phyloP scores from a whole-genome alignment of 2,797 vertebrate species.

The Rachycentron canadum region DNA sequence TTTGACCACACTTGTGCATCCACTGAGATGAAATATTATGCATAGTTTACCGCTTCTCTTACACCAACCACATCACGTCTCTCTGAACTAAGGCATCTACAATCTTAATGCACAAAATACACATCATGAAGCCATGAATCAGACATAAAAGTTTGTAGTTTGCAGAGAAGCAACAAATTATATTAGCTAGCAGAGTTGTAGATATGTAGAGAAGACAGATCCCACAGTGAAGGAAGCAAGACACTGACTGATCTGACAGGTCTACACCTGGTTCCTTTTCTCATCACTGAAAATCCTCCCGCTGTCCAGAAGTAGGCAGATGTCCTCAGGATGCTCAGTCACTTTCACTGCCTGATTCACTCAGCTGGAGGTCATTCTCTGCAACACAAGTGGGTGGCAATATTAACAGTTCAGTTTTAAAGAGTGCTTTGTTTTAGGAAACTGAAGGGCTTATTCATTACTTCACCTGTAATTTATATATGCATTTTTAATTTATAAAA shows the following conservation, averaged over 20 bases:
- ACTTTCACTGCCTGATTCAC: slow-evolving; percentile 96
- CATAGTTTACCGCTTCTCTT: slow-evolving; percentile 23
- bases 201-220: slow-evolving; percentile 33
- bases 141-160: slow-evolving; percentile 5
- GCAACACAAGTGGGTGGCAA: slow-evolving; percentile 63
- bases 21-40: slow-evolving; percentile 30
- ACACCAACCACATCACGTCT: not conserved
- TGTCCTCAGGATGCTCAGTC: slow-evolving; percentile 82
- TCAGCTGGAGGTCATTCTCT: slow-evolving; percentile 97
- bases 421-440: not conserved
- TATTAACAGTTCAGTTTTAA: not conserved
- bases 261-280: slow-evolving; percentile 6
- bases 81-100: slow-evolving; percentile 34
- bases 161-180: slow-evolving; percentile 45
- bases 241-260: slow-evolving; percentile 21
- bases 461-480: not conserved
- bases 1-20: slow-evolving; percentile 25
- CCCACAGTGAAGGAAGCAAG: slow-evolving; percentile 10
- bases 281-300: slow-evolving; percentile 2
- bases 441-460: too few species aligned
- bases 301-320: slow-evolving; percentile 8
- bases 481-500: too few species aligned
- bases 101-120: slow-evolving; percentile 8
- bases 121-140: slow-evolving; percentile 7
- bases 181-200: slow-evolving; percentile 25